Base-by-base conservation (phyloP, 2,113 vertebrate genomes). In the Indri indri region DNA sequence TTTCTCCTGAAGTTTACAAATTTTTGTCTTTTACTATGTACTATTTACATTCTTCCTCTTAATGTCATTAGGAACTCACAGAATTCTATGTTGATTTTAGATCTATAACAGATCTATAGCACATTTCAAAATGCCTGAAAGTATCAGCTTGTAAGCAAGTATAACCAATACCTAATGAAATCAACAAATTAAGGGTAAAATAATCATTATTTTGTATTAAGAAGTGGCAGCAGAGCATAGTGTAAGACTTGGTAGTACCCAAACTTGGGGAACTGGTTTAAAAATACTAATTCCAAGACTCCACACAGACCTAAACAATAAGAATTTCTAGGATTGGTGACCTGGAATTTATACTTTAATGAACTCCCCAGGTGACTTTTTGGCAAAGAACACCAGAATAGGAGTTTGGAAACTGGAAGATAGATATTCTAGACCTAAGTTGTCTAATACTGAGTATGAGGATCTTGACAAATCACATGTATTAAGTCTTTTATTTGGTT, bases 111-210 rank as follows among this genome's bases (percentile, higher is more conserved):
- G 9, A 57, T 93, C 27, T 73, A 42, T 0, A 25, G 25, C 37
- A 45, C 37, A 42, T 77, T 92, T 85, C 22, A 87, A n/a, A 82
- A 94, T 90, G 45, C 45, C 66, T 54, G 54, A 73, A 96, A 66
- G 54, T 52, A 83, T 68, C 23, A 70, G 4, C 18, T 71, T 73
- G 40, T 22, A 47, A 80, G 25, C 74, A 70, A n/a, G 50, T 76
- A 8, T 68, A 76, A 25, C 66, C 37, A 94, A 71, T 16, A 32
- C 12, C 18, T 86, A 32, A 76, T 90, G 40, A 83, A 89, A 73
- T 73, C 18, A 92, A 37, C 23, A 90, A 50, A 66, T 59, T 40
- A 40, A 92, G 57, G 37, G 37, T 42, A 76, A n/a, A 83, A n/a
- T 63, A 88, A 10, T 77, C 80, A 30, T 76, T 66, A 42, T 52